Base-by-base conservation (phyloP, 2,113 vertebrate genomes). In the Fulica atra region DNA sequence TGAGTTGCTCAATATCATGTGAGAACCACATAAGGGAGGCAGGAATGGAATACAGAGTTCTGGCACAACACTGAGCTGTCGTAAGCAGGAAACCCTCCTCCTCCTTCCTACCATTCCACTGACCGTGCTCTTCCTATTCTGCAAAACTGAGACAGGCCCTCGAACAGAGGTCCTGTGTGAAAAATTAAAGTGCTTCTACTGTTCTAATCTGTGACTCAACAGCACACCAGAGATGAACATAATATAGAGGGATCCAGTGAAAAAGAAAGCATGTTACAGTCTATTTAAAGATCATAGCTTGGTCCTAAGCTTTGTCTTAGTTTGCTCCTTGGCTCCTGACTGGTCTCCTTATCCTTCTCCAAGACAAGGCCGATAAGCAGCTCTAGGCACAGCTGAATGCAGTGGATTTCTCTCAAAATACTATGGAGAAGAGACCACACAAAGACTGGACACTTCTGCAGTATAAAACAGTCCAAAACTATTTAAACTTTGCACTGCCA, bases 11-110 rank as follows among this genome's bases (percentile, higher is more conserved):
- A 54, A 12, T 36, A 72, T 19, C 25, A 54, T 15, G 38, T 10
- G 4, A 83, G 40, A 86, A 63, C 17, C 13, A 71, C 21, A 61
- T 6, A 78, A 35, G 44, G 12, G 21, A 76, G 9, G 14, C 2
- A 88, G 29, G 16, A 86, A 80, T 15, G 13, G 35, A 86, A 80
- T 53, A 4, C 68, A 73, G 50, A 83, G 18, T 10, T 88, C 33
- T 29, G 29, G 51, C 28, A 81, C 11, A 2, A 2, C 12, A 84
- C 0, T 73, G 16, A 86, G 29, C 17, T 79, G 7, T 33, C 0
- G 0, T n/a, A 64, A 82, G 35, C 21, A 68, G 36, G 23, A 68
- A 88, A 64, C 3, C 3, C 35, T 78, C 21, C 29, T 73, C 20
- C 53, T 92, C 11, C 23, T 71, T 66, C 13, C 18, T 69, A 56